These are phyloP conservation scores for Lordiphosa fenestrarum DNA, from an alignment of 2,888 invertebrate species.

Conservation along the genomic window DNA sequence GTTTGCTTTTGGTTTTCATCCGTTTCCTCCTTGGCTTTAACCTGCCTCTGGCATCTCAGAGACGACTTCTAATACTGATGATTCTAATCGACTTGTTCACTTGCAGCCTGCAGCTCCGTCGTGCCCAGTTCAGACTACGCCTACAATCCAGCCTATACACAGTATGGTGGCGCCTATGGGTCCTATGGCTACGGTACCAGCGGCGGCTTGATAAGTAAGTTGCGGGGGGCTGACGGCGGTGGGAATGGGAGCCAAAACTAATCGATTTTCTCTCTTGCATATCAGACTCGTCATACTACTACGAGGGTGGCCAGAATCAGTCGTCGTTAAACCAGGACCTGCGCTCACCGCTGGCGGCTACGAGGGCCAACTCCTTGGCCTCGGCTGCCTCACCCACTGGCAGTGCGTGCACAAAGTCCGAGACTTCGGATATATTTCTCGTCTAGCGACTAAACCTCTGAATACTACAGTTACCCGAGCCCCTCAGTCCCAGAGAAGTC, in stretches of 20 bases:
- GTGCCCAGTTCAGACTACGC: constrained; percentile 85
- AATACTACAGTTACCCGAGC: constrained; percentile 1
- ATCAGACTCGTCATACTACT: constrained; percentile 85
- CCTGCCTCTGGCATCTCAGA: background rate
- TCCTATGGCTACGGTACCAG: constrained; percentile 85
- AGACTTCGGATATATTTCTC: constrained; percentile 80
- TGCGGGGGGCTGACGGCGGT: background rate
- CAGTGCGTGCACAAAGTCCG: constrained; percentile 86
- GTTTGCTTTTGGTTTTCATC: background rate
- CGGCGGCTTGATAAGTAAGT: constrained; percentile 84
- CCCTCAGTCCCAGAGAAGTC: background rate
- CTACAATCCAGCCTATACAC: constrained; percentile 86
- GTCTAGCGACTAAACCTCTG: constrained; percentile 62
- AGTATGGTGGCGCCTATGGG: constrained; percentile 81
- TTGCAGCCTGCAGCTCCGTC: constrained; percentile 83
- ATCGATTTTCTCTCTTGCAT: background rate
- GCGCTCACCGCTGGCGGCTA: constrained; percentile 86
- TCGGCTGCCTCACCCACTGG: constrained; percentile 87
- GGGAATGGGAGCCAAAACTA: background rate
- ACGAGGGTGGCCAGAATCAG: constrained; percentile 80
- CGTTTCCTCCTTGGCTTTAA: background rate
- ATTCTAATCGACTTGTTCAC: background rate
- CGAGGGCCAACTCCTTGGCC: constrained; percentile 86
- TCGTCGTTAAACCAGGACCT: constrained; percentile 82
- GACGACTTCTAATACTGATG: background rate